Conservation (phyloP, 2,888 invertebrate genomes). For the Ornithoptera alexandrae region DNA sequence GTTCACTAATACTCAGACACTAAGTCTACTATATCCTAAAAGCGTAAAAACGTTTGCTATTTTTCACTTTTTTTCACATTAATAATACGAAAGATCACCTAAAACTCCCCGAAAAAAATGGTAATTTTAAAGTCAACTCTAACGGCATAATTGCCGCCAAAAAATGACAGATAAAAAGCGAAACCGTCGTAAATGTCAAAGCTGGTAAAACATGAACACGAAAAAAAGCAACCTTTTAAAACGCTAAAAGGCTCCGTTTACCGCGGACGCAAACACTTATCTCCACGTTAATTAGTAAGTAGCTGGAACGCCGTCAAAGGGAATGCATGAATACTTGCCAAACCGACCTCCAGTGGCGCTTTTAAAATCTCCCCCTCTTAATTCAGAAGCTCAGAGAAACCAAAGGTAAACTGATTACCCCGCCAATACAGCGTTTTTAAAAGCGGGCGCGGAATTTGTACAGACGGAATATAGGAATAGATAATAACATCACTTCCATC, state of each 20-base stretch:
- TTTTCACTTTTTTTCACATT: background rate
- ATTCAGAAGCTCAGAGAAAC: constrained; percentile 69
- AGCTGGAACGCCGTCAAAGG: constrained; percentile 77
- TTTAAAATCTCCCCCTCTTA: constrained; percentile 75
- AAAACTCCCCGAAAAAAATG: background rate
- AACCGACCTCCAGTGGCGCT: constrained; percentile 69
- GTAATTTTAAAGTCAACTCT: constrained; percentile 41
- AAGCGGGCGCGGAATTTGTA: constrained; percentile 39
- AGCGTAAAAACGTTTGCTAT: background rate
- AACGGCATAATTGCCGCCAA: constrained; percentile 61
- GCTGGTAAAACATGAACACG: constrained; percentile 66
- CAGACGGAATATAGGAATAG: constrained; percentile 41
- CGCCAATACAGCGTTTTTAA: constrained; percentile 70
- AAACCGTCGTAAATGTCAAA: constrained; percentile 71
- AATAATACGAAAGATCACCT: background rate
- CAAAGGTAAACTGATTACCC: constrained; percentile 74
- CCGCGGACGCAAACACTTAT: constrained; percentile 79
- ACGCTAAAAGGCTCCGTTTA: constrained; percentile 78
- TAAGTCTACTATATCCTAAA: background rate
- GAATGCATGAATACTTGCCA: constrained; percentile 78
- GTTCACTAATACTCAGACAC: background rate
- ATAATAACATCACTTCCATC: constrained; percentile 19
- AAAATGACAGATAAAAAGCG: constrained; percentile 66
- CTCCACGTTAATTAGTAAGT: constrained; percentile 78
- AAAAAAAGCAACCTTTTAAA: constrained; percentile 70